phyloP scores from a whole-genome alignment of 2,888 invertebrate genomes.

The Callinectes sapidus region DNA sequence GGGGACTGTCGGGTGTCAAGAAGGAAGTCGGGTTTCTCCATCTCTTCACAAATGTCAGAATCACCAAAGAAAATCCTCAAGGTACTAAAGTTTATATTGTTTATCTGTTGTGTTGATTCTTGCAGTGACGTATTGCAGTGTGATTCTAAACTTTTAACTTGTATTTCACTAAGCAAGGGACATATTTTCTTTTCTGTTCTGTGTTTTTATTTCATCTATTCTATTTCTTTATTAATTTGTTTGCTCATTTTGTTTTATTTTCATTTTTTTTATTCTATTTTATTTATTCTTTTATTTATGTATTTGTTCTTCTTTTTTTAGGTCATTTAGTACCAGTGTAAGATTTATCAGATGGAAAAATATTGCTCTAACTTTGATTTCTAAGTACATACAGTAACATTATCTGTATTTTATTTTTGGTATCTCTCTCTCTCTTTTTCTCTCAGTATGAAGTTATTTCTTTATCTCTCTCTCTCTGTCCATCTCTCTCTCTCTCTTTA shows the following conservation, averaged over 20 bases:
- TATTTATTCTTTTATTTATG: background rate
- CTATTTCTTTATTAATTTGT: background rate
- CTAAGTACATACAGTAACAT: no score
- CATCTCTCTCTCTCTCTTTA: background rate
- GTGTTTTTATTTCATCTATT: background rate
- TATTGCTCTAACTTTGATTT: no score
- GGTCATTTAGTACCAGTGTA: no score
- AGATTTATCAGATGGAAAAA: no score
- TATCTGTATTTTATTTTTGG: background rate
- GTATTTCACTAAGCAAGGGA: no score
- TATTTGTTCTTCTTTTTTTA: no score
- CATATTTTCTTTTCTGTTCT: no score
- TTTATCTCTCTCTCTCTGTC: background rate
- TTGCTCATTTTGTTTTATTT: no score
- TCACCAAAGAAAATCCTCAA: slow-evolving; percentile 38
- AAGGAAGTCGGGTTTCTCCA: slow-evolving; percentile 24
- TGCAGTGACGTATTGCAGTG: background rate
- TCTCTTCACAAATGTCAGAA: slow-evolving; percentile 25
- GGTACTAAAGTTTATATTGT: background rate
- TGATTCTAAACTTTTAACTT: background rate
- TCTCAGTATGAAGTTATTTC: no score
- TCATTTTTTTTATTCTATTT: background rate
- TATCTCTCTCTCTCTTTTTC: no score
- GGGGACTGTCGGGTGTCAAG: background rate
- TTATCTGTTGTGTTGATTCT: background rate